Conservation (phyloP, 2,797 vertebrate species). For the Leptatherina wallacei region DNA sequence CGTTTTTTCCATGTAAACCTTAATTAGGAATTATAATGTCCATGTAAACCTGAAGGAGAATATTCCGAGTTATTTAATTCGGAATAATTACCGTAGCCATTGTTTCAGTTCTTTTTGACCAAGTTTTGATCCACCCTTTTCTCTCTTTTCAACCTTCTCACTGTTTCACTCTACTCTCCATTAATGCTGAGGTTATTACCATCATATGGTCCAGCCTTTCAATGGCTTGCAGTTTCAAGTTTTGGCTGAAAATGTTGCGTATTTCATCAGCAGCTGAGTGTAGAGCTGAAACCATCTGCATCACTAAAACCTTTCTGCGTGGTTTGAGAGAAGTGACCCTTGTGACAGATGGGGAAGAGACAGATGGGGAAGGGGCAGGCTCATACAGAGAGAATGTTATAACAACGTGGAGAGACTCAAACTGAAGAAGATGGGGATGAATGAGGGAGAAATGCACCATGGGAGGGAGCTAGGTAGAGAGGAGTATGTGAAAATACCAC, state of each 20-base stretch:
- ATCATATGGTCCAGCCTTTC: background rate
- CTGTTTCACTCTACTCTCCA: background rate
- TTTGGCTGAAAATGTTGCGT: background rate
- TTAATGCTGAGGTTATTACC: background rate
- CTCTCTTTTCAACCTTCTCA: background rate
- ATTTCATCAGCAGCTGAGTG: background rate
- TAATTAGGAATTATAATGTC: no score
- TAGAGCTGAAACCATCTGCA: slow-evolving; percentile 5
- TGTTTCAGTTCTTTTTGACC: no score
- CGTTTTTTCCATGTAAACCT: no score
- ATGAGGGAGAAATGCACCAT: background rate
- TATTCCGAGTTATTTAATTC: no score
- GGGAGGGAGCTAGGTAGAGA: slow-evolving; percentile 37
- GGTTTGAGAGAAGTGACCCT: background rate
- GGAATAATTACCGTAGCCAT: no score
- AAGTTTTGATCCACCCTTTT: background rate
- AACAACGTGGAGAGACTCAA: slow-evolving; percentile 12
- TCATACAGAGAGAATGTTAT: slow-evolving; percentile 1
- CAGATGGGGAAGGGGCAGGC: background rate
- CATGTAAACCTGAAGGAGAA: no score
- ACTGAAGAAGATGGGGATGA: slow-evolving; percentile 9
- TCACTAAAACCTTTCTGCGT: background rate
- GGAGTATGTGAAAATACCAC: slow-evolving; percentile 43
- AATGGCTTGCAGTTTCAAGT: background rate
- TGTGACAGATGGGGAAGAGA: background rate